Base-by-base conservation (phyloP, 2,113 vertebrate species). In the Glareola pratincola region DNA sequence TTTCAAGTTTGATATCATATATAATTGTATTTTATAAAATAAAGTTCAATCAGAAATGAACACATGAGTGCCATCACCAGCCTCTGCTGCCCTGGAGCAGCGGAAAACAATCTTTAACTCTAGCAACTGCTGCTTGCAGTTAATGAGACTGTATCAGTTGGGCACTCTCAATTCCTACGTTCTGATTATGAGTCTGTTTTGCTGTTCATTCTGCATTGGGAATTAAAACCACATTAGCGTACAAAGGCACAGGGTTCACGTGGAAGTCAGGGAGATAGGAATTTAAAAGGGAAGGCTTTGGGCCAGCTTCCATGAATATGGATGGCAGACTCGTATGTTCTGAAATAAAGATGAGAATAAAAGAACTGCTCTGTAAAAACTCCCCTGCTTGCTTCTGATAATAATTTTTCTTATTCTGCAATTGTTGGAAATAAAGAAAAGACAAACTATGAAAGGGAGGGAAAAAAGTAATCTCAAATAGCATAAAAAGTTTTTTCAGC, bases 1-100 rank as follows among this genome's bases (percentile, higher is more conserved):
- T 19, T 32, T 67, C 69, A 7, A 53, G 43, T 48, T 63, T 62
- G 39, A 36, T 48, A 34, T 19, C 53, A 26, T 34, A 1, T 27
- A 14, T 57, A 11, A 48, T 8, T 22, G 0, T 43, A 4, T 1
- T 9, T 1, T 9, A 27, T 30, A 22, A 34, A 67, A 3, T 11
- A 4, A 2, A 85, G 53, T 36, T 34, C 20, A 19, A 7, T 37
- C 32, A 37, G 56, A 74, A 83, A 75, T 23, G 20, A 39, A 34
- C 0, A 1, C 4, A 5, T 6, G 0, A 0, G 18, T 30, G 27
- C 48, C 43, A 11, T 11, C 72, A 18, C 37, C 64, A 57, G n/a
- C 23, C 51, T 72, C 57, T 50, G 23, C 66, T 50, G 37, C 11
- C 22, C 43, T 26, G 34, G 15, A 34, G 12, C 29, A 27, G 29